Evolutionary conservation across 92 coral and sea anemone genomes (phyloP).

Genomic region (Phymanthus crucifer): DNA sequence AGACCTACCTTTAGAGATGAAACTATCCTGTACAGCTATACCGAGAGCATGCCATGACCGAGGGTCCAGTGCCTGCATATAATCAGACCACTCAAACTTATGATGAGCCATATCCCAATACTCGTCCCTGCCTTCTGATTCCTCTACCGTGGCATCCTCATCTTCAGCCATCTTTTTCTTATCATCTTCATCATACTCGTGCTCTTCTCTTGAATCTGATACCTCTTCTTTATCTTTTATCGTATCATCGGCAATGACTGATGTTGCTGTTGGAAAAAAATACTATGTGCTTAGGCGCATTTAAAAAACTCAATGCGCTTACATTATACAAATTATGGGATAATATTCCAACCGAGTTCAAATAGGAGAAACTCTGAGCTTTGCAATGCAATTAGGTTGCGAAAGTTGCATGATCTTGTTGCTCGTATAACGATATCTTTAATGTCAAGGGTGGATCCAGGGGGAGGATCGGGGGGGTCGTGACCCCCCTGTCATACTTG

Average conservation of each 20-base stretch:
- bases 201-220: background rate
- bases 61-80: slow-evolving; percentile 76
- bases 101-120: slow-evolving; percentile 96
- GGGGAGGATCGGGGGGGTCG: too few relatives aligned
- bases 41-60: slow-evolving; percentile 97
- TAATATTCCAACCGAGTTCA: too few relatives aligned
- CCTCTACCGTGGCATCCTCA: background rate
- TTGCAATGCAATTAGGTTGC: too few relatives aligned
- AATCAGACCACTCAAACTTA: slow-evolving; percentile 91
- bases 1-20: slow-evolving; percentile 74
- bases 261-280: background rate
- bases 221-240: background rate
- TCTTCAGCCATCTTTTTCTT: background rate
- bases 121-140: slow-evolving; percentile 36
- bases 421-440: too few relatives aligned
- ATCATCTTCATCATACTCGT: background rate
- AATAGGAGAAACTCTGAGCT: too few relatives aligned
- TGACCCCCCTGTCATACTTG: too few relatives aligned
- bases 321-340: too few relatives aligned
- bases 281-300: background rate
- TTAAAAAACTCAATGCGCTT: too few relatives aligned
- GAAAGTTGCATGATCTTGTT: too few relatives aligned
- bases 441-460: too few relatives aligned
- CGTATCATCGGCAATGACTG: background rate
- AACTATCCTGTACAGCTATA: slow-evolving; percentile 79